Evolutionary conservation across 2,113 vertebrate genomes (phyloP), one percentile per base, ranked within the genome.

Genomic region (Diglossa brunneiventris): DNA sequence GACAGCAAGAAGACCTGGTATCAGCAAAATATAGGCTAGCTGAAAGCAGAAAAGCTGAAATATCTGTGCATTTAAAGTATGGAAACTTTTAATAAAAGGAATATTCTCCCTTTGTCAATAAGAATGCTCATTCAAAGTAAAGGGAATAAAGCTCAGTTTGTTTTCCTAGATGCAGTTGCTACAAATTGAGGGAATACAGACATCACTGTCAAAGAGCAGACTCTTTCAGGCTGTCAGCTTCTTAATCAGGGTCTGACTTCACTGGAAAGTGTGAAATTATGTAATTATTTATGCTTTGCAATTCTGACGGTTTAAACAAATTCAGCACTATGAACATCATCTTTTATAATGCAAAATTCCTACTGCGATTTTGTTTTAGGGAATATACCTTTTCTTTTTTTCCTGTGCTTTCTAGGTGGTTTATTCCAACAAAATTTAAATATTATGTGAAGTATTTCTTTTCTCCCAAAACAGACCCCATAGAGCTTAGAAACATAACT

Each of bases 231-330:
- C 90, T 97, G 92, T 94, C 93, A 95, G 14, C 76, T 90, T 79
- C 90, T 90, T 96, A 91, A 94, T 93, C 82, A 87, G 79, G 80
- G 59, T 87, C 93, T 96, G 78, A 93, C 89, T 97, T 88, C 53
- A 84, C 42, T 87, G 83, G 67, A 73, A 96, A 95, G 81, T 89
- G 90, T 93, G 92, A 94, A 90, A 91, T 94, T 86, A 89, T 89
- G 75, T 44, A 93, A 97, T 94, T 96, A 95, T 89, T 95, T 89
- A 92, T 30, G 75, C 89, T 66, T 78, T 73, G 82, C 87, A 92
- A 84, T 82, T 94, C 68, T 91, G 67, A 44, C 11, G 27, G 76
- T 75, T 95, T 92, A 90, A 79, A 97, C 72, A 96, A 93, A 83
- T 92, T 64, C 73, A 96, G 75, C 46, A 83, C 67, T 94, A 28